Evolutionary conservation across 64 coral and sea anemone genomes (phyloP), one percentile per base, ranked within the genome.

Genomic region (Porites lutea): DNA sequence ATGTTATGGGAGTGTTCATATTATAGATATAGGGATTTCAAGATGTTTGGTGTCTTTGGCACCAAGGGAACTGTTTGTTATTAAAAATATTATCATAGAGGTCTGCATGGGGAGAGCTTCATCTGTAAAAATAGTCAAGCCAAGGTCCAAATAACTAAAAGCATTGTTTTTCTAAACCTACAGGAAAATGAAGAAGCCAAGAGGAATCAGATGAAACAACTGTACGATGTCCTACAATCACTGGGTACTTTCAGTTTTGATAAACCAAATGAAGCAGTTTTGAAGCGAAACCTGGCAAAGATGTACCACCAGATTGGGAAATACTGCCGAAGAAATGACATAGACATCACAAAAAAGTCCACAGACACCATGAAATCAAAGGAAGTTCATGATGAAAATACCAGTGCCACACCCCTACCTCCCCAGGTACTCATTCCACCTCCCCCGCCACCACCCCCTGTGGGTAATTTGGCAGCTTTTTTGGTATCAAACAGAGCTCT

Each of bases 271-370:
- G 95, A 96, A 18, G 70, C 57, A 20, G 64, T 96, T 37, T 61
- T 96, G 2, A 91, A 79, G 80, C 93, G 83, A 82, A 96, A 96
- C 68, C 48, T 96, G 13, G 68, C 74, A 59, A 96, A 96, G 84
- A 94, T 96, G 59, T 91, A 93, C 67, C 80, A 91, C 4, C 95
- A 96, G 86, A 83, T 96, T 59, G 95, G 92, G 13, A 96, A 91
- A 69, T 96, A 96, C 55, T 96, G 92, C 67, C 59, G 61, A 11
- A 79, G 95, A 48, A 87, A 93, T 60, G 82, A 93, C 59, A 88
- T 93, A 74, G 68, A 74, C 45, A 57, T 68, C 3, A 69, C 64
- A 13, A 88, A 62, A 47, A 73, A 83, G 52, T n/a, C 59, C 2
- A 13, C 47, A 18, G 68, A 18, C 44, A 22, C 8, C 13, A 22